These are phyloP conservation scores for Agrotis ipsilon DNA, from an alignment of 2,888 invertebrate species.

Conservation along the genomic window DNA sequence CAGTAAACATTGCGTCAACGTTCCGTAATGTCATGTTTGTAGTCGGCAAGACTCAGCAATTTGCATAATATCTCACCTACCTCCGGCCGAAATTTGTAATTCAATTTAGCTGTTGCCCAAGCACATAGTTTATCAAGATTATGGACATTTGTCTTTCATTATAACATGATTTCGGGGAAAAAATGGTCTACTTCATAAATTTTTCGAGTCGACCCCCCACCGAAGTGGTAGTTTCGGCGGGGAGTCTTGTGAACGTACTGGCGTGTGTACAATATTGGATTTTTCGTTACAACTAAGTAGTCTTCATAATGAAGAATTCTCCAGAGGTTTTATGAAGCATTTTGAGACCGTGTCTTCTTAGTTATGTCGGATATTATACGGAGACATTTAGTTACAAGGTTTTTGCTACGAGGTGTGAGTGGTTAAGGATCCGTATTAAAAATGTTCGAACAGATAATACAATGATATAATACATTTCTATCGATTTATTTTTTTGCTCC, in stretches of 20 bases:
- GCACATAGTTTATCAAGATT: constrained; percentile 73
- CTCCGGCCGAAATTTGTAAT: constrained; percentile 76
- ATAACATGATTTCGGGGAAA: constrained; percentile 56
- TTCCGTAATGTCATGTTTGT: constrained; percentile 63
- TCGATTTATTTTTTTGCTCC: constrained; percentile 29
- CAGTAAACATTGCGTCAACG: constrained; percentile 59
- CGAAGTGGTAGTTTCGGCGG: constrained; percentile 40
- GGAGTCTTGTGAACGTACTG: constrained; percentile 41
- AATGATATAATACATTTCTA: not conserved
- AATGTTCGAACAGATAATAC: constrained; percentile 2
- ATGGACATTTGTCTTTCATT: constrained; percentile 69
- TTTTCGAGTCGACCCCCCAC: constrained; percentile 47
- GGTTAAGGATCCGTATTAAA: not conserved
- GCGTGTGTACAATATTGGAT: constrained; percentile 51
- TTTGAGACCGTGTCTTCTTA: constrained; percentile 13
- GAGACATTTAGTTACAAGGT: constrained; percentile 12
- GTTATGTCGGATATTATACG: constrained; percentile 31
- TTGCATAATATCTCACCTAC: constrained; percentile 80
- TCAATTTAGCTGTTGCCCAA: constrained; percentile 75
- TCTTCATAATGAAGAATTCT: constrained; percentile 50
- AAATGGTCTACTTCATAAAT: constrained; percentile 58
- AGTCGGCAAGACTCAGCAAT: constrained; percentile 70
- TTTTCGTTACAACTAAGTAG: constrained; percentile 47
- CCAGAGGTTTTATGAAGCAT: constrained; percentile 26
- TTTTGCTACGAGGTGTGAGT: not conserved